These are phyloP conservation scores for Amblyraja radiata DNA, from an alignment of 2,797 vertebrate species.

Conservation along the genomic window DNA sequence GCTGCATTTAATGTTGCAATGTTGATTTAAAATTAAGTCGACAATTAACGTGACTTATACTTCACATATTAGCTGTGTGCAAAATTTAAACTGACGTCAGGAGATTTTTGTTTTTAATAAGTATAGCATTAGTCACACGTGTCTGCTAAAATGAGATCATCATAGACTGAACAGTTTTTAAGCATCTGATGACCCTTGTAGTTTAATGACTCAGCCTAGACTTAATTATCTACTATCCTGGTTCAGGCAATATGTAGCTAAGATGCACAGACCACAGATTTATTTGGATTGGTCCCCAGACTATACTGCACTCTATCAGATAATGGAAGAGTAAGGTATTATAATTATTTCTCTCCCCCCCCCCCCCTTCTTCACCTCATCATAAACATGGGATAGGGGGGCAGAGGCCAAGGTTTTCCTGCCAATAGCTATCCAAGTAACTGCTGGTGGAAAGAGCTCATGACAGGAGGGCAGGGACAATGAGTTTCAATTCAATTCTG, in stretches of 20 bases:
- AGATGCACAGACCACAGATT: neutral
- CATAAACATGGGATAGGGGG: neutral
- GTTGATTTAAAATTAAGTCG: neutral
- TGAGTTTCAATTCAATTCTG: neutral
- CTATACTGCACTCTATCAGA: neutral
- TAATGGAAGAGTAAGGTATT: neutral
- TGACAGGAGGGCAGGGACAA: neutral
- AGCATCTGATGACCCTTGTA: neutral
- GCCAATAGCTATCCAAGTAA: neutral
- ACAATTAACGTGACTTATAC: neutral
- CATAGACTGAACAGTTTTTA: neutral
- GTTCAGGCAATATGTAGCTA: neutral
- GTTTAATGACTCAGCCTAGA: neutral
- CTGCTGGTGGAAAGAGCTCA: neutral
- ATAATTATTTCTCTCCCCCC: neutral
- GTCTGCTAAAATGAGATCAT: neutral
- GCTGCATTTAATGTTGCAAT: neutral
- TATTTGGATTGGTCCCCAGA: neutral
- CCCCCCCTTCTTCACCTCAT: neutral
- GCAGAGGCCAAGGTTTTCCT: neutral
- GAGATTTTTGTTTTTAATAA: neutral
- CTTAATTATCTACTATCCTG: neutral
- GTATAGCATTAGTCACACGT: neutral
- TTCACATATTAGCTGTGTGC: neutral
- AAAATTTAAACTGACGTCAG: slow-evolving; percentile 2